Percentiles rank a stretch among this genome's conserved stretches.
These are phyloP conservation scores for Loriculus beryllinus DNA, from an alignment of 2,797 vertebrate species.

Conservation along the genomic window DNA sequence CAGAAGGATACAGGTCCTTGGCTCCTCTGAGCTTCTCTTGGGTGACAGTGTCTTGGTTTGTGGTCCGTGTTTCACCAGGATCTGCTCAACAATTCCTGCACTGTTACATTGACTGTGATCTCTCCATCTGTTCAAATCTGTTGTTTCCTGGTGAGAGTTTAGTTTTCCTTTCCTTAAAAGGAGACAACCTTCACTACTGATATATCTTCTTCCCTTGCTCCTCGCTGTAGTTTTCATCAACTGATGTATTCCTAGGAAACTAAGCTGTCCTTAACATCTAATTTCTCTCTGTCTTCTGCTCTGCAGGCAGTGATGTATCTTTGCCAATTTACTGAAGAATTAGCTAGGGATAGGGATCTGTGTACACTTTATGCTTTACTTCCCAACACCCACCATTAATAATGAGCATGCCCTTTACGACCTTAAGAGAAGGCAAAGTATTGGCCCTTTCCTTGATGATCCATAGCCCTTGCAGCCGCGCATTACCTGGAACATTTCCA, in stretches of 20 bases:
- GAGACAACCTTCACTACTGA: constrained; percentile 8
- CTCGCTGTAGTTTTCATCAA: constrained; percentile 7
- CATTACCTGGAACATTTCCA: constrained; percentile 19
- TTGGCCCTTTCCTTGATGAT: constrained; percentile 18
- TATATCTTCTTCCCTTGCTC: constrained; percentile 1
- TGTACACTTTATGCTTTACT: constrained; percentile 28
- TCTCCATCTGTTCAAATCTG: neutral
- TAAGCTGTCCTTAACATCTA: neutral
- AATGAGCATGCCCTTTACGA: constrained; percentile 38
- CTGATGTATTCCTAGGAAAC: constrained; percentile 44
- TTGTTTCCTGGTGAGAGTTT: neutral
- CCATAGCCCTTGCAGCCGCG: neutral
- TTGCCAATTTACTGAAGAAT: constrained; percentile 48
- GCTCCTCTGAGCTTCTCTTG: neutral
- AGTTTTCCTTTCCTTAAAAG: constrained; percentile 47
- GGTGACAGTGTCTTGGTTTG: neutral
- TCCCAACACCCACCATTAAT: constrained; percentile 41
- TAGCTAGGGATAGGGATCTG: constrained; percentile 51
- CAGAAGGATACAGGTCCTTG: neutral
- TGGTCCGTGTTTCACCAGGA: neutral
- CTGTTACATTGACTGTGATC: neutral
- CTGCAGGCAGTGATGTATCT: constrained; percentile 40
- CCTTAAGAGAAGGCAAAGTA: constrained; percentile 31
- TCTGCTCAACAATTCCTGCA: accelerated
- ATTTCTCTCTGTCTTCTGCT: constrained; percentile 60